A percentile compares a stretch with the other conserved stretches of the same genome.
Conservation (phyloP, 2,797 vertebrate species). For the Mastacembelus armatus region DNA sequence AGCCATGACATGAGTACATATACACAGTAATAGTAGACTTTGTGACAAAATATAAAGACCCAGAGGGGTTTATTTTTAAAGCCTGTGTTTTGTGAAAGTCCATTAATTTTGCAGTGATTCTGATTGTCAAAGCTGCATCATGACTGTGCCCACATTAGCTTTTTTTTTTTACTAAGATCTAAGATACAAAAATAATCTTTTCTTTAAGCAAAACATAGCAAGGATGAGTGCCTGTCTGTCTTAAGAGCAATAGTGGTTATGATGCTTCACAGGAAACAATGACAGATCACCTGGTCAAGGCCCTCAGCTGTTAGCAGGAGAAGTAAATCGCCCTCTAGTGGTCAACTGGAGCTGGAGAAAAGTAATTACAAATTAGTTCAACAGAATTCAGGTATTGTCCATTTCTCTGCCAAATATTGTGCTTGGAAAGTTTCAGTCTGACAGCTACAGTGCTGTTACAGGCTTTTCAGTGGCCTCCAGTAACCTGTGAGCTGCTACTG, state of each 20-base stretch:
- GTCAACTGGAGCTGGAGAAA: no score
- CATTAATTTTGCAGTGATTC: slow-evolving; percentile 15
- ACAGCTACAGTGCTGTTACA: no score
- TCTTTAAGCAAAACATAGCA: slow-evolving; percentile 23
- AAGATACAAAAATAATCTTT: slow-evolving; percentile 58
- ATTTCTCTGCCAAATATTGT: no score
- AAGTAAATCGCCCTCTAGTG: no score
- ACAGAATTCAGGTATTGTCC: no score
- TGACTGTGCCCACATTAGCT: background rate
- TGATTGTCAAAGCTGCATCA: slow-evolving; percentile 48
- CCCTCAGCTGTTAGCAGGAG: no score
- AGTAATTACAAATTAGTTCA: no score
- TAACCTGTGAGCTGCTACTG: no score
- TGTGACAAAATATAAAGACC: no score
- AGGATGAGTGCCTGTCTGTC: slow-evolving; percentile 35
- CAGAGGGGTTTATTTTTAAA: background rate
- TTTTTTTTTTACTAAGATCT: background rate
- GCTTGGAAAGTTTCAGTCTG: no score
- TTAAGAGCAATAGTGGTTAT: slow-evolving; percentile 28
- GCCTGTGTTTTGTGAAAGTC: background rate
- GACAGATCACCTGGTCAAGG: no score
- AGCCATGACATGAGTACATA: background rate
- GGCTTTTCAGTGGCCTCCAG: no score
- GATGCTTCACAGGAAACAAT: slow-evolving; percentile 34
- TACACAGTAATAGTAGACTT: slow-evolving; percentile 18